phyloP scores from a whole-genome alignment of 2,113 vertebrate species.

The Hystrix cristata region DNA sequence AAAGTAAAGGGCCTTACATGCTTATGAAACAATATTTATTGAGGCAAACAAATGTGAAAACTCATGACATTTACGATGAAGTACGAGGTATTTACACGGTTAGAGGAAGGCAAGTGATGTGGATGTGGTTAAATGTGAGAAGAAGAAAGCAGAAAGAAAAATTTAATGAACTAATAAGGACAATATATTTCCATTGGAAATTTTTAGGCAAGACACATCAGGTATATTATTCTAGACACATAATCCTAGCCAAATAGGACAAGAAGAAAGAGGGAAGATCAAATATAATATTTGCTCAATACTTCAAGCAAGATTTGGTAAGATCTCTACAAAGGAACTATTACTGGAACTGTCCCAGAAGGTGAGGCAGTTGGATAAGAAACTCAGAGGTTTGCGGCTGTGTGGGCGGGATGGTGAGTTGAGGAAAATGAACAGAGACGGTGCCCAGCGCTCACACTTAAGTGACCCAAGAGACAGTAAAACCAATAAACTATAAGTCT shows the following conservation, averaged over 20 bases:
- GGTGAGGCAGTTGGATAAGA: not conserved
- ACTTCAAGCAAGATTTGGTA: not conserved
- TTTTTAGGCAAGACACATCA: not conserved
- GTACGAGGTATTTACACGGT: not conserved
- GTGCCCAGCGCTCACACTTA: not conserved
- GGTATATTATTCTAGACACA: not conserved
- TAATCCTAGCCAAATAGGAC: not conserved
- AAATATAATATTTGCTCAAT: not conserved
- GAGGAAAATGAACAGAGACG: rapidly evolving
- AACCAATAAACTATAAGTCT: not conserved
- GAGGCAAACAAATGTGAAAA: not conserved
- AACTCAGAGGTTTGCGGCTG: not conserved
- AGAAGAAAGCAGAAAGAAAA: not conserved
- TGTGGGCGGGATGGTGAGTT: not conserved
- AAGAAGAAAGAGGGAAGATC: not conserved
- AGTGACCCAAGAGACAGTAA: not conserved
- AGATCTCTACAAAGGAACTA: not conserved
- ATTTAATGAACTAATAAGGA: not conserved
- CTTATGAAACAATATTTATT: not conserved
- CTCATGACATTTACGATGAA: not conserved
- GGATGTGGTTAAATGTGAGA: not conserved
- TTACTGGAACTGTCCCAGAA: rapidly evolving
- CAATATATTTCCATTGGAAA: not conserved
- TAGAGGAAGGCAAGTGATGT: not conserved
- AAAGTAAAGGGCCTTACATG: not conserved